These are phyloP conservation scores for Eulithis testata DNA, from an alignment of 2,888 invertebrate species.

Conservation along the genomic window DNA sequence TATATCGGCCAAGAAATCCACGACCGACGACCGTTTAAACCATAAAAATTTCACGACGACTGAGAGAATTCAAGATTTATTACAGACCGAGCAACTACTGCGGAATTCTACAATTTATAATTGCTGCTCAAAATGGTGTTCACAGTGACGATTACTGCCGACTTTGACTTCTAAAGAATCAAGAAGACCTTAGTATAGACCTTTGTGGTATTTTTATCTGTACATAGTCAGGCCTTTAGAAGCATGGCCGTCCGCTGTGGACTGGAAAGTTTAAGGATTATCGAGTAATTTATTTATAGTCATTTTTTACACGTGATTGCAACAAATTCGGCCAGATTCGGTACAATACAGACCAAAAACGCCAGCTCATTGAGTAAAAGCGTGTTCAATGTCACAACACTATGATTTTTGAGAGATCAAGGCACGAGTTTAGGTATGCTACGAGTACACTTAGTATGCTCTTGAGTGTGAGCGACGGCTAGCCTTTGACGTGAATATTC, in stretches of 20 bases:
- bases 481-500: constrained; percentile 22
- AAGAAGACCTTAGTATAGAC: constrained; percentile 38
- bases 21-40: constrained; percentile 57
- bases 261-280: constrained; percentile 21
- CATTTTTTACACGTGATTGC: not conserved
- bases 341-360: no score
- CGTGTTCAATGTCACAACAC: no score
- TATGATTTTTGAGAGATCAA: no score
- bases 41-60: constrained; percentile 70
- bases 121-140: constrained; percentile 51
- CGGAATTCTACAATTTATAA: constrained; percentile 63
- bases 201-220: constrained; percentile 34
- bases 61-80: constrained; percentile 68
- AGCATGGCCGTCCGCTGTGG: constrained; percentile 32
- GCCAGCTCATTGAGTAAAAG: no score
- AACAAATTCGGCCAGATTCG: not conserved
- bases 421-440: no score
- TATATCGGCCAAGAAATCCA: constrained; percentile 75
- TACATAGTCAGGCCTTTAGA: constrained; percentile 38
- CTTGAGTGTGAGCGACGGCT: constrained; percentile 16
- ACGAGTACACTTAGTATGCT: not conserved
- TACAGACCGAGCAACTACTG: constrained; percentile 57
- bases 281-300: constrained; percentile 5
- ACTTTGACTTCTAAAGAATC: constrained; percentile 34
- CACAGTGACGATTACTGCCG: constrained; percentile 26